Evolutionary conservation across 2,888 invertebrate species (phyloP), one percentile per base, ranked within the genome.

Genomic region (Eumerus sabulonum): DNA sequence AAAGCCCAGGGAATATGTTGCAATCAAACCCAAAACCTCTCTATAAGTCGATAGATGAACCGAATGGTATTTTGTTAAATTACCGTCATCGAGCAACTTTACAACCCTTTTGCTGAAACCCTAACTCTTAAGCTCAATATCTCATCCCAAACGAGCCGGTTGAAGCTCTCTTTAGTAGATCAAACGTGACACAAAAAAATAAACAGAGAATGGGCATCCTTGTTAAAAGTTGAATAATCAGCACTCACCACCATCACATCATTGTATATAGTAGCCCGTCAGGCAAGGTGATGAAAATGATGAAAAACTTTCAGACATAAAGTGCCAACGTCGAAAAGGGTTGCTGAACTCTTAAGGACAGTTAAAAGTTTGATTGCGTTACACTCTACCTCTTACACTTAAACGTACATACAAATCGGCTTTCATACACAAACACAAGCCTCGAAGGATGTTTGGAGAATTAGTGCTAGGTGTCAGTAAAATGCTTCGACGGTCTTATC

Each of bases 241-340:
- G 42, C 67, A 57, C 62, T 60, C 14, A 36, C 44, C 50, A 62
- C 54, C 40, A 45, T 48, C 9, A 42, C 17, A 59, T 51, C 27
- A 40, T 12, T 13, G 45, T 27, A 27, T 7, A 27, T 27, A 7
- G 27, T 27, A 27, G 27, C 2, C 27, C 27, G 51, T 45, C 45
- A 18, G 18, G 45, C n/a, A 7, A 4, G 42, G 35, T 53, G 40
- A 53, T 67, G 62, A 27, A 51, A 63, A 57, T 45, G 57, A 76
- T 68, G 63, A 40, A 51, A 76, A 77, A 72, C 48, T 73, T 77
- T 57, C 56, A 11, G 57, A 44, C 72, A 77, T 77, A 73, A 77
- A 77, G 66, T 12, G 11, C 35, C 40, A 13, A 38, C 27, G 38
- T 44, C 44, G 42, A 48, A 40, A 53, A 56, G 48, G 62, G 62